A percentile compares a stretch with the other conserved stretches of the same genome.
Evolutionary conservation across 2,113 vertebrate genomes (phyloP).

Genomic region (Papio anubis): DNA sequence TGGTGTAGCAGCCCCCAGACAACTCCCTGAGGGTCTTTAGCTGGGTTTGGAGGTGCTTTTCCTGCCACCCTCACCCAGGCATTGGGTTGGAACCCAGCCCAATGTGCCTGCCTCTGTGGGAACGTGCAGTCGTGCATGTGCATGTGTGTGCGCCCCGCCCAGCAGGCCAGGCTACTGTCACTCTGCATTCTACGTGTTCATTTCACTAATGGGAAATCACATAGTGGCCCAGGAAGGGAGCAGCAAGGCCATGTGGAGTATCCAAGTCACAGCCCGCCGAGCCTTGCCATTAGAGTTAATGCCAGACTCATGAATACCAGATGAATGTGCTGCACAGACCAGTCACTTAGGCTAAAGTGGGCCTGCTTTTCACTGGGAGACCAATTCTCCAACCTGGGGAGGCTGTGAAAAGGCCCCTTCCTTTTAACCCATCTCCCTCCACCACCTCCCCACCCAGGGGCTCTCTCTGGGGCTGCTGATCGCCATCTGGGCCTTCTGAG

Average conservation of each 20-base stretch:
- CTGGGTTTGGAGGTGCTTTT: neutral
- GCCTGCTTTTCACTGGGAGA: slow-evolving; percentile 23
- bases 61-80: neutral
- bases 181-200: neutral
- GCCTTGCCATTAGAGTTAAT: slow-evolving; percentile 31
- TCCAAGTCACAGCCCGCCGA: neutral
- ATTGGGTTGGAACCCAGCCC: neutral
- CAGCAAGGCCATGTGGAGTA: neutral
- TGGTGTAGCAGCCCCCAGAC: neutral
- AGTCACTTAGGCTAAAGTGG: slow-evolving; percentile 35
- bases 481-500: neutral
- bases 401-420: neutral
- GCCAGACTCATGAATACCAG: neutral
- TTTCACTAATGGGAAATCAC: slow-evolving; percentile 43
- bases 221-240: neutral
- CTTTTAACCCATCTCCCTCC: neutral
- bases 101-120: fast-evolving
- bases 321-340: neutral
- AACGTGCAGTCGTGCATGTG: neutral
- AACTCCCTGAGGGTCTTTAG: neutral
- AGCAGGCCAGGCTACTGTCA: neutral
- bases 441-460: neutral
- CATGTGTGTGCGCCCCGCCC: no score
- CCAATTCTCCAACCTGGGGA: neutral
- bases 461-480: neutral